Evolutionary conservation across 2,797 vertebrate genomes (phyloP), one percentile per base, ranked within the genome.

Genomic region (Microchirus variegatus): DNA sequence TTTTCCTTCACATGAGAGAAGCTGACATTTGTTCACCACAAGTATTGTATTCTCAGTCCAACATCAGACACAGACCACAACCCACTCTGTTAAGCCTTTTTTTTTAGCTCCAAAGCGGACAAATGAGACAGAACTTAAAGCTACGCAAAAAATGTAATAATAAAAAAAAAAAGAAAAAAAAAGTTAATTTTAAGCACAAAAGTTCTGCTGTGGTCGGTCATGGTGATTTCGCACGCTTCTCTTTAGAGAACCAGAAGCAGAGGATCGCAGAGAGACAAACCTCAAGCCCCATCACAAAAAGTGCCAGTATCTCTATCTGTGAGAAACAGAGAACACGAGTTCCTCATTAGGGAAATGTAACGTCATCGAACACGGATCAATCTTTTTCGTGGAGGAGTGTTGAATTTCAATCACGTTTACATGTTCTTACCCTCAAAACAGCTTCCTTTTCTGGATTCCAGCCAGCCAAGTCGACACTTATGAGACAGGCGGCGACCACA

Each of bases 231-330:
- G 26, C 48, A 0, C 10, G 31, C 65, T 70, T 88, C 56, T 85
- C 79, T 53, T 46, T 70, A 0, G 11, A 5, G 62, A 92, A 81
- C 72, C 80, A 90, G 67, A 74, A 37, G 63, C 90, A 84, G 31
- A 93, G 87, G 36, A 90, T 1, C 3, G 9, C 35, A n/a, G 91
- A 90, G 62, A 92, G 59, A 13, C 63, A 1, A n/a, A 75, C 47
- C 70, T 90, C 84, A 0, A 92, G 41, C 22, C 42, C 45, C 62
- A 92, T 61, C 63, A 93, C 74, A 19, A 74, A 85, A 49, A 93
- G 67, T 42, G 75, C 73, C 76, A 93, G 6, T 35, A 78, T 1
- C 73, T 90, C 89, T 38, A 91, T 63, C 92, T 93, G 84, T 19
- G 2, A 14, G 31, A 80, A 81, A 72, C 16, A 82, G 3, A 66